Base-by-base conservation (phyloP, 2,888 invertebrate species). In the Bhutanitis thaidina region DNA sequence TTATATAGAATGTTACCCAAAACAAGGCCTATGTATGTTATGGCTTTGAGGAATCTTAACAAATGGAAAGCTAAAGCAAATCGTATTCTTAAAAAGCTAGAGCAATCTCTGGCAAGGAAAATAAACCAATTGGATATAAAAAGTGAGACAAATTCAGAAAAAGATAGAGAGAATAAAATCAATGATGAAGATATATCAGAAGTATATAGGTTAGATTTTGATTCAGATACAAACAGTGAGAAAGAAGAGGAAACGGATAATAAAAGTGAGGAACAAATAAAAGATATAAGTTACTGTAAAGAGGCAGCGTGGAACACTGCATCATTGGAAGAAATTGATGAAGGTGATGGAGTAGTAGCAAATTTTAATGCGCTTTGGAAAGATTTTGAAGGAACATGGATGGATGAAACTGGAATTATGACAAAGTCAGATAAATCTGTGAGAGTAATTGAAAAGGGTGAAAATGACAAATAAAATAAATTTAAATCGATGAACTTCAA, bases 1-100 rank as follows among this genome's bases (percentile, higher is more conserved):
- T 82, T 96, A 40, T 77, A 91, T 43, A 80, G 87, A 53, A 83
- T 96, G 15, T 85, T 96, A 40, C 96, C 96, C 0, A 90, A 91
- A 60, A 94, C 95, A 0, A 86, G 91, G 61, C 93, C 93, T 0
- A 90, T 96, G 81, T 82, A 94, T 43, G 89, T 91, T 7, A 94
- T 94, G 85, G 94, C 74, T 66, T 85, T 65, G 72, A 90, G 60
- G 92, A 96, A 85, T 80, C 60, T 81, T 1, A 61, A 69, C 0
- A 60, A 60, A 8, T 83, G 82, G 83, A 69, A 70, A 52, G 54
- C 58, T 0, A 67, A 60, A 45, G 75, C 73, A 5, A 59, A 64
- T 1, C 54, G 39, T 20, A 56, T 69, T 5, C 9, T 52, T 15
- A 48, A 32, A 7, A 44, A 49, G 10, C 14, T 27, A 5, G 49